These are phyloP conservation scores for Lichenostomus cassidix DNA, from an alignment of 2,113 vertebrate species.

Conservation along the genomic window DNA sequence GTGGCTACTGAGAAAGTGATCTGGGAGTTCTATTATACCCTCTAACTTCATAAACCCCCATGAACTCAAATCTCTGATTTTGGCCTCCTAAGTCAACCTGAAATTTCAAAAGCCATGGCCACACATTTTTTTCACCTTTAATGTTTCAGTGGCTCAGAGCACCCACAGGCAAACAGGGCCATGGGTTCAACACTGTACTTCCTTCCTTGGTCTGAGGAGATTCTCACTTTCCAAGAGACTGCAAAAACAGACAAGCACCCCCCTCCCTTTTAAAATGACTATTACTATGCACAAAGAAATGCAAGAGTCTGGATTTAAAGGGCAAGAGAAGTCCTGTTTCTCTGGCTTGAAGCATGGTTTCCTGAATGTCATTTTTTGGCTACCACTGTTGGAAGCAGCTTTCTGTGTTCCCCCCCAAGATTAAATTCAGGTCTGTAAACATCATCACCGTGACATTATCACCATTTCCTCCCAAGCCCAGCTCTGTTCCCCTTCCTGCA, in stretches of 20 bases:
- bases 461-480: not conserved
- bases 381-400: not conserved
- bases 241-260: not conserved
- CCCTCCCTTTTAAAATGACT: not conserved
- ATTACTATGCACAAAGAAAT: not conserved
- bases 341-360: not conserved
- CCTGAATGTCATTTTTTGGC: not conserved
- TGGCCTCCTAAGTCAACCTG: not conserved
- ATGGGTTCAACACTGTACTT: not conserved
- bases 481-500: not conserved
- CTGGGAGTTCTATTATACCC: not conserved
- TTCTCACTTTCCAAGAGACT: not conserved
- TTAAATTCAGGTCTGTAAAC: not conserved
- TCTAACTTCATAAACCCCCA: not conserved
- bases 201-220: not conserved
- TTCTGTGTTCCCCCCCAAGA: not conserved
- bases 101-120: not conserved
- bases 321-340: not conserved
- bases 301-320: not conserved
- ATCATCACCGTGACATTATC: not conserved
- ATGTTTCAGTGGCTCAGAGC: not conserved
- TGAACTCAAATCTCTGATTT: not conserved
- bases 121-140: not conserved
- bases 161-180: not conserved
- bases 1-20: not conserved